These are phyloP conservation scores for Amblyraja radiata DNA, from an alignment of 2,797 vertebrate genomes.

Conservation along the genomic window DNA sequence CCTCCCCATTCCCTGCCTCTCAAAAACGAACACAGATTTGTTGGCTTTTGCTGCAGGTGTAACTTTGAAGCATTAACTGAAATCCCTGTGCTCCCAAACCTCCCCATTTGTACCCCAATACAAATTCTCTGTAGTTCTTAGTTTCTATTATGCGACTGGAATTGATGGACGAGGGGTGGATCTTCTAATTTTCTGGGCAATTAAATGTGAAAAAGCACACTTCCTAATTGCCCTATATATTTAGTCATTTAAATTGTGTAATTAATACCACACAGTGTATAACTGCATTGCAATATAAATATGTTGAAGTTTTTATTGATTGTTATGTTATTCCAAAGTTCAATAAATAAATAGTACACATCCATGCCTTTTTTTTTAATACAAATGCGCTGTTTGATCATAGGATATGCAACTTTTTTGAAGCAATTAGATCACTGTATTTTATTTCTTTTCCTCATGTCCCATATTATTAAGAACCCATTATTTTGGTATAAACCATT, in stretches of 20 bases:
- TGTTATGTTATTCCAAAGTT: background rate
- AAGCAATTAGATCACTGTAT: background rate
- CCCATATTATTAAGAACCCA: background rate
- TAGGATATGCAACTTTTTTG: background rate
- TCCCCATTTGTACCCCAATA: background rate
- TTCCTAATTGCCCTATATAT: background rate
- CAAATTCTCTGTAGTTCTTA: background rate
- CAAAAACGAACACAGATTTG: background rate
- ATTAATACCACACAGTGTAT: background rate
- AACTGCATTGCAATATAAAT: background rate
- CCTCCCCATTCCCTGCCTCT: background rate
- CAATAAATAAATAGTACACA: background rate
- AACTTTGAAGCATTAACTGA: conserved; percentile 22
- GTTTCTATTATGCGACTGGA: background rate
- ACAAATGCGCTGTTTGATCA: background rate
- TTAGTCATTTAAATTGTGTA: background rate
- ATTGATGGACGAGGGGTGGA: background rate
- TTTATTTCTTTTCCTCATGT: background rate
- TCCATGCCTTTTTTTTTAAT: background rate
- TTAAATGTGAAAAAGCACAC: background rate
- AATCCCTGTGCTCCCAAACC: background rate
- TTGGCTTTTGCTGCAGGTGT: background rate
- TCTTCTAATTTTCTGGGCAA: background rate
- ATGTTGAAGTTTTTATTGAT: background rate
- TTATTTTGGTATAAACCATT: background rate